Evolutionary conservation across 2,888 invertebrate genomes (phyloP), one percentile per base, ranked within the genome.

Genomic region (Rhimphoctona megacephalus): DNA sequence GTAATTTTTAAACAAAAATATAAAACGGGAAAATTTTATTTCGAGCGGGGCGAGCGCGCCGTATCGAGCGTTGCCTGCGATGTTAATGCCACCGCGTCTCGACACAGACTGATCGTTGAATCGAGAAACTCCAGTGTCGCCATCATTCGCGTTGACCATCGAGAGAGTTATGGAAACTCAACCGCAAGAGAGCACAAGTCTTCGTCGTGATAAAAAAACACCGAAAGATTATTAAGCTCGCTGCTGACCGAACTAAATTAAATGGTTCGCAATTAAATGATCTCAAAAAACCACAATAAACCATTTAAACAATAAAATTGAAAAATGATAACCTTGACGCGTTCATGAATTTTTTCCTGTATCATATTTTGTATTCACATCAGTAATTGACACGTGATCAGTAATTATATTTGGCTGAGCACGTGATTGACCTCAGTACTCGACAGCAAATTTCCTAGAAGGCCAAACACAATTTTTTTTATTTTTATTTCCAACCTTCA

Each of bases 111-210:
- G 92, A 89, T 67, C 46, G 67, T 57, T 52, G 39, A 70, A 39
- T 76, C 69, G 80, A 78, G 72, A 69, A 52, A 66, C 30, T 61
- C 77, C 73, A 81, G 67, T 57, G 87, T 90, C 91, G 88, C 90
- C 90, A 87, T 92, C 91, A 89, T 88, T 92, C 90, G 89, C 91
- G 90, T 91, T 92, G 92, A 92, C 91, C 91, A 89, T 87, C 87
- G 36, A 36, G 88, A 64, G 36, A 36, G 61, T 66, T 67, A 64
- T 39, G 81, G 54, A 85, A 81, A 80, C 79, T 74, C 80, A 43
- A 52, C 57, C 80, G 72, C 61, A 36, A 81, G 46, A 61, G 72
- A 72, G 64, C 57, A 72, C 17, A 66, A 36, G 49, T 14, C n/a
- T 67, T 52, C 22, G 19, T 61, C 49, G 66, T 25, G 73, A 46